phyloP scores from a whole-genome alignment of 2,113 vertebrate species.

The Bubo blakistoni region DNA sequence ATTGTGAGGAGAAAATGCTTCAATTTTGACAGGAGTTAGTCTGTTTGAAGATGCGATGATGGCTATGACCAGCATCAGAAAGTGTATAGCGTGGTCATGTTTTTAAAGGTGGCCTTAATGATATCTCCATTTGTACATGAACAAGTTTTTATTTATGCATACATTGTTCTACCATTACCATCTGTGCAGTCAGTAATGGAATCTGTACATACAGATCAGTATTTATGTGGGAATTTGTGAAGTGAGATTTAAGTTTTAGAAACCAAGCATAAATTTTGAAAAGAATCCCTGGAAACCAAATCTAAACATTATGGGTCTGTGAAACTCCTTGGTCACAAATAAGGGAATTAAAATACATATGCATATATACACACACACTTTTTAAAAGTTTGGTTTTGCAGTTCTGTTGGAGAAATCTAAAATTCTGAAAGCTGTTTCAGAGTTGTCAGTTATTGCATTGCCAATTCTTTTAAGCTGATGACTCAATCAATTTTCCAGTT shows the following conservation, averaged over 20 bases:
- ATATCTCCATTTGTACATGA: not conserved
- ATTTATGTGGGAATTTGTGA: not conserved
- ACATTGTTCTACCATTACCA: not conserved
- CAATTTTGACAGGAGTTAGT: not conserved
- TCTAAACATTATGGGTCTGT: not conserved
- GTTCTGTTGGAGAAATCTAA: not conserved
- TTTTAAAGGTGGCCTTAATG: not conserved
- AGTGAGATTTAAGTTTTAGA: not conserved
- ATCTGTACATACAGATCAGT: not conserved
- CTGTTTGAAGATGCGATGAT: not conserved
- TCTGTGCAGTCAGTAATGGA: not conserved
- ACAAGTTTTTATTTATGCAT: not conserved
- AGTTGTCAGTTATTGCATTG: not conserved
- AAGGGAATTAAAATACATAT: not conserved
- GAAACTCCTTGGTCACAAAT: not conserved
- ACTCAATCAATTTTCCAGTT: slow-evolving; percentile 3
- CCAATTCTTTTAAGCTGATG: not conserved
- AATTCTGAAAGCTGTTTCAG: not conserved
- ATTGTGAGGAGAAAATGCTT: not conserved
- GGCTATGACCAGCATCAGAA: not conserved
- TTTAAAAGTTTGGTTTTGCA: not conserved
- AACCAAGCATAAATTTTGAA: not conserved
- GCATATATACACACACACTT: fast-evolving
- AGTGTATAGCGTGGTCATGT: fast-evolving
- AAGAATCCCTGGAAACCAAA: not conserved